Evolutionary conservation across 2,797 vertebrate genomes (phyloP), one percentile per base, ranked within the genome.

Genomic region (Mastacembelus armatus): DNA sequence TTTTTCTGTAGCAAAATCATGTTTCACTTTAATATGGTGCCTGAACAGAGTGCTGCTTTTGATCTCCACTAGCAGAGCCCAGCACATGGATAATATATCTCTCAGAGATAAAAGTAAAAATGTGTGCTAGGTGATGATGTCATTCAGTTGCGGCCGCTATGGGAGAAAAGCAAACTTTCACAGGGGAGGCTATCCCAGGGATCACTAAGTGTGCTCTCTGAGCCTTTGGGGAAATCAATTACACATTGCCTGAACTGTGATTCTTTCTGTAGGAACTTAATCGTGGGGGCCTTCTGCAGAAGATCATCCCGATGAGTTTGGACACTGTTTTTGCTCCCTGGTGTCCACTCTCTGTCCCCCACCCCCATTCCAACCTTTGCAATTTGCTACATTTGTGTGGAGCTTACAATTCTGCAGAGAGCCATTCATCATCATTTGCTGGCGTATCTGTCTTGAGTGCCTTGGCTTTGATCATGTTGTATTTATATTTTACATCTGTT

Each of bases 401-500:
- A 94, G 87, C 95, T 96, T 96, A 95, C 95, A 94, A 92, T 95
- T 96, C 96, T 94, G 89, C 93, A 81, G 96, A 96, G 96, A 95
- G 93, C 91, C 95, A 96, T 99, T 98, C 95, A 96, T 99, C 97
- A 98, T 97, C 96, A 98, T 99, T 98, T 98, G 95, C 95, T 91
- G 94, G 93, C 87, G 90, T 96, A 96, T 96, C 95, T 96, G 95
- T 96, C 95, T 96, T 93, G 94, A 94, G 88, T 94, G 95, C 93
- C 93, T 91, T 76, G 89, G 94, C 97, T 98, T 98, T 99, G 98
- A 99, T 99, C 97, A 96, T 91, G 93, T 96, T 94, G 94, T 96
- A 94, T 96, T 97, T 96, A 96, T 96, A 95, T 95, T 93, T 96
- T 96, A 96, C 97, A 98, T 99, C 97, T 99, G 97, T 97, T 99